Percentiles rank a stretch among this genome's conserved stretches.
These are phyloP conservation scores for Pampus argenteus DNA, from an alignment of 2,797 vertebrate genomes.

Conservation along the genomic window DNA sequence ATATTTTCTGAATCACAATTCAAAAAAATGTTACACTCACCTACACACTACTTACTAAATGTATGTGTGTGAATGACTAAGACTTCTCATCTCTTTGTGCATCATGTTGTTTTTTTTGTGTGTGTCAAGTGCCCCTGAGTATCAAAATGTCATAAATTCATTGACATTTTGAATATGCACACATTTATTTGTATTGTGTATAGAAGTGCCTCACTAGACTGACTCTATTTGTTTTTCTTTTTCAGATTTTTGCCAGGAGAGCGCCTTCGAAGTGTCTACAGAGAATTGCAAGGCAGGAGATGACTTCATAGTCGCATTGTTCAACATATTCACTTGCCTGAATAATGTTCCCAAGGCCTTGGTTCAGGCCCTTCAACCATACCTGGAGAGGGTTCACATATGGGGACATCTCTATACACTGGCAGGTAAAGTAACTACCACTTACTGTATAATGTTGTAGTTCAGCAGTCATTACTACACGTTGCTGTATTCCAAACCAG, in stretches of 20 bases:
- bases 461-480: constrained; percentile 4
- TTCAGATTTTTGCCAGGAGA: constrained; percentile 78
- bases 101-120: constrained; percentile 38
- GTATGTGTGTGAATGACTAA: constrained; percentile 1
- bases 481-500: too few relatives aligned
- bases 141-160: constrained; percentile 42
- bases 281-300: constrained; percentile 71
- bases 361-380: constrained; percentile 86
- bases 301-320: constrained; percentile 85
- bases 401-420: constrained; percentile 90
- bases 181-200: constrained; percentile 41
- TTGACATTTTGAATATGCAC: constrained; percentile 39
- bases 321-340: constrained; percentile 87
- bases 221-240: constrained; percentile 9
- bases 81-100: constrained; percentile 28
- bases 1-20: constrained; percentile 56
- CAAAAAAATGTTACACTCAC: constrained; percentile 35
- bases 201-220: constrained; percentile 23
- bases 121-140: constrained; percentile 37
- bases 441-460: constrained; percentile 15
- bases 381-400: constrained; percentile 88
- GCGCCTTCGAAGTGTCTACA: constrained; percentile 50
- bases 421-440: constrained; percentile 86
- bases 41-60: constrained; percentile 21
- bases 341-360: constrained; percentile 88